Conservation (phyloP, 2,797 vertebrate species). For the Ispidina lecontei region DNA sequence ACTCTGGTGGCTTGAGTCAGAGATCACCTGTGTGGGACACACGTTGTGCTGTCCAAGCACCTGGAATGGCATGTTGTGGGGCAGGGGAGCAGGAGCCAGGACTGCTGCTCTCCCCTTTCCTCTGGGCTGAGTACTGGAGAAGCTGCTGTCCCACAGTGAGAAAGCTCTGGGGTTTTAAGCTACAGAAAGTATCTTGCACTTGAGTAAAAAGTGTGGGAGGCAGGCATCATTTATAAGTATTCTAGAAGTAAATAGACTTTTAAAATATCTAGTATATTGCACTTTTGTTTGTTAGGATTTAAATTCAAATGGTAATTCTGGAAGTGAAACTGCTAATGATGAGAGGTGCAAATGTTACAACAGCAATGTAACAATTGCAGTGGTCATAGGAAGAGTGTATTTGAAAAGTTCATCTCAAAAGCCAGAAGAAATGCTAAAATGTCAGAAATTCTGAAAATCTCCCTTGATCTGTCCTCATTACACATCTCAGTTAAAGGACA, state of each 20-base stretch:
- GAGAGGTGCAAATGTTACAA: background rate
- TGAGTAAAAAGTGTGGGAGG: background rate
- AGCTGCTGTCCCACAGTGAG: background rate
- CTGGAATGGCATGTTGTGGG: accelerated
- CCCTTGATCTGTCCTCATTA: background rate
- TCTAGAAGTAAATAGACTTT: background rate
- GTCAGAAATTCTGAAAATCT: background rate
- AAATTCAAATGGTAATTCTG: background rate
- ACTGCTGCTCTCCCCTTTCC: background rate
- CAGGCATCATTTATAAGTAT: background rate
- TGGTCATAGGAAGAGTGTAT: background rate
- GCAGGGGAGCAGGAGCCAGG: accelerated
- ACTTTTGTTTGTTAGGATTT: background rate
- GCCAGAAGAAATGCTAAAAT: background rate
- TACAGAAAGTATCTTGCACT: background rate
- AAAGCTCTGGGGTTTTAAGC: background rate
- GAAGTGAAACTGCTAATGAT: background rate
- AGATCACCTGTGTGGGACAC: background rate
- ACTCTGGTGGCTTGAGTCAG: background rate
- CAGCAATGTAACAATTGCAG: background rate
- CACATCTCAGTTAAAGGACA: background rate
- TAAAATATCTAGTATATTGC: background rate
- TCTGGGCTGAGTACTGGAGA: background rate
- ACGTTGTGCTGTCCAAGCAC: background rate
- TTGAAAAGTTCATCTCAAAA: background rate